Base-by-base conservation (phyloP, 2,797 vertebrate species). In the Anolis apletophallus region DNA sequence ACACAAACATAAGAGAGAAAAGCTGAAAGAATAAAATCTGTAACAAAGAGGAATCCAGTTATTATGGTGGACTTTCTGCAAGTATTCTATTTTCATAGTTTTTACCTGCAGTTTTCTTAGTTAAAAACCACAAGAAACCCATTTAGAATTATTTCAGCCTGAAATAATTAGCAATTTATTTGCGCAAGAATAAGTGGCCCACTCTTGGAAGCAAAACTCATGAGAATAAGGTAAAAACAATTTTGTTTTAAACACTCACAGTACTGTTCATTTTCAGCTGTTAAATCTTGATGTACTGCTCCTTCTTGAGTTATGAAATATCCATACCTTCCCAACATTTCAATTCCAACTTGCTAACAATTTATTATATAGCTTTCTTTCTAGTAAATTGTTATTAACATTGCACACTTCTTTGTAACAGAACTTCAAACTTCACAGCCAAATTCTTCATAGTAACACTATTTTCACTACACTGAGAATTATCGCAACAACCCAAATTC, bases 181-280 rank as follows among this genome's bases (percentile, higher is more conserved):
- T 83, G 46, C 61, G 77, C 46, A 84, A 81, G 32, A 81, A 34
- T 77, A 55, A 78, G 76, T 23, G 61, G 52, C 77, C 21, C 50
- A 68, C 74, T 68, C 23, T 46, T 34, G 21, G 21, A 67, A 75
- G 11, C 32, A 75, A 86, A 54, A 81, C 5, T 86, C 72, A 67
- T 61, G 79, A 67, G 19, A 52, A 81, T 32, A 80, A 69, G 46
- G 5, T 11, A 74, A 67, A 76, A 34, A 1, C 16, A 5, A 76
- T 23, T 68, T 10, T 16, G 7, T 46, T 68, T 72, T 72, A 52
- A 61, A 74, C 55, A 54, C 19, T 71, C 32, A 57, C 52, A 32
- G 23, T 21, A 77, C 52, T 26, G 71, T 64, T 29, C 4, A 40
- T 69, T 87, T 82, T 59, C 36, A 83, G 8, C n/a, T 52, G 4